Percentiles rank a stretch among this genome's conserved stretches.
Evolutionary conservation across 1,140 invertebrate genomes (phyloP).

Genomic region (Bombyx mori): DNA sequence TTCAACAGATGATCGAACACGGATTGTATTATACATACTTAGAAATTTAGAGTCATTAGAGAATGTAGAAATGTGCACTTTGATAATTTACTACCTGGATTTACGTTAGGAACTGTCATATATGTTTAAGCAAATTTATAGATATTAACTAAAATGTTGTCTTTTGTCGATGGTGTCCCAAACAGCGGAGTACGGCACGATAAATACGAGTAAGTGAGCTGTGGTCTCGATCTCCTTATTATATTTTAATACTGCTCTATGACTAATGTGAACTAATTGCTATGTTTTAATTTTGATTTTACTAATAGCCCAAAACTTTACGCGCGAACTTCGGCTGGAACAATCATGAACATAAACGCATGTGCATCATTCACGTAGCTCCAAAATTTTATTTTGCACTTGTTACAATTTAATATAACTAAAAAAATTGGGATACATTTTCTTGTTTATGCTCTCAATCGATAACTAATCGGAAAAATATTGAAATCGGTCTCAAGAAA

Average conservation of each 20-base stretch:
- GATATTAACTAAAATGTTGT: constrained; percentile 66
- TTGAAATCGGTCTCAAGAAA: constrained; percentile 15
- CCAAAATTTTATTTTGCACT: constrained; percentile 29
- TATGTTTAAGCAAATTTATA: constrained; percentile 6
- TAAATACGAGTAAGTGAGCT: constrained; percentile 72
- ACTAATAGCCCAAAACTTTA: constrained; percentile 41
- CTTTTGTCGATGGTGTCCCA: constrained; percentile 72
- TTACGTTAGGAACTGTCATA: no score
- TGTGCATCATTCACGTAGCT: constrained; percentile 41
- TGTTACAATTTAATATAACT: constrained; percentile 12
- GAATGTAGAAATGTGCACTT: no score
- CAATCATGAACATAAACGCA: constrained; percentile 35
- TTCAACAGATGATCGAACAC: no score
- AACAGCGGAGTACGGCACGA: constrained; percentile 72
- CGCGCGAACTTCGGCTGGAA: constrained; percentile 41
- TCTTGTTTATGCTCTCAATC: constrained; percentile 3
- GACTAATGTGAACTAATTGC: constrained; percentile 64
- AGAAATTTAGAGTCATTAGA: no score
- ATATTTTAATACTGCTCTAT: constrained; percentile 54
- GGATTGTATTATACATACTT: no score
- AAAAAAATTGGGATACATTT: constrained; percentile 29
- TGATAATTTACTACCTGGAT: no score
- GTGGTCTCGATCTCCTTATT: constrained; percentile 71
- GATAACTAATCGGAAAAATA: background rate
- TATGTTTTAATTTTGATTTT: constrained; percentile 36